phyloP scores from a whole-genome alignment of 2,113 vertebrate genomes.

The Marmota monax region DNA sequence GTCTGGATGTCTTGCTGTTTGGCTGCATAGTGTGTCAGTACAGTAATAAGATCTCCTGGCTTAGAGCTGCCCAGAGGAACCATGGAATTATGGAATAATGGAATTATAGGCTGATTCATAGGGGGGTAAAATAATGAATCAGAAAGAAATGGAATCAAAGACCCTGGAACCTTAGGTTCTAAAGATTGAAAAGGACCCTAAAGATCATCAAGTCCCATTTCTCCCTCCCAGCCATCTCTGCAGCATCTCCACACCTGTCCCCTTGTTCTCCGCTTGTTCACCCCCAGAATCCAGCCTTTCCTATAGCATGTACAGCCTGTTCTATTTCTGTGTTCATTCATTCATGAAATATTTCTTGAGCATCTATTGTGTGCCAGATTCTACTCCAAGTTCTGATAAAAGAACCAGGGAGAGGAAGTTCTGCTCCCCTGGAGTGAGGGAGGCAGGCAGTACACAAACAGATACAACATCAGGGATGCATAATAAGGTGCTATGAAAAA shows the following conservation, averaged over 20 bases:
- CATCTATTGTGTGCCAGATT: background rate
- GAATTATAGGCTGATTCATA: background rate
- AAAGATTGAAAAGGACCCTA: background rate
- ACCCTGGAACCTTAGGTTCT: background rate
- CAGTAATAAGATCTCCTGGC: background rate
- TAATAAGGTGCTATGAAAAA: background rate
- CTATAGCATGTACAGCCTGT: background rate
- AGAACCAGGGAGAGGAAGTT: background rate
- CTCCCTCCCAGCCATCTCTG: background rate
- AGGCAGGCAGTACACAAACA: background rate
- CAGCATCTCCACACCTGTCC: background rate
- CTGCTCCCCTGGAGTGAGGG: background rate
- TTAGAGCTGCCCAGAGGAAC: background rate
- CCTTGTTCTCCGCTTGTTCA: background rate
- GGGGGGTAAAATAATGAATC: background rate
- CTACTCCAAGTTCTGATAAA: background rate
- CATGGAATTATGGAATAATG: background rate
- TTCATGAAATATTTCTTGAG: constrained; percentile 13
- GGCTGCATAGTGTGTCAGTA: background rate
- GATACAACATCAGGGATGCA: background rate
- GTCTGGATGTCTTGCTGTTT: background rate
- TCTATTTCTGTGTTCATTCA: constrained; percentile 4
- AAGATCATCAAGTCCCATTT: background rate
- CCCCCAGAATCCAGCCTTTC: background rate
- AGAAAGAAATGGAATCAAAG: background rate